Base-by-base conservation (phyloP, 2,113 vertebrate genomes). In the Salminus brasiliensis region DNA sequence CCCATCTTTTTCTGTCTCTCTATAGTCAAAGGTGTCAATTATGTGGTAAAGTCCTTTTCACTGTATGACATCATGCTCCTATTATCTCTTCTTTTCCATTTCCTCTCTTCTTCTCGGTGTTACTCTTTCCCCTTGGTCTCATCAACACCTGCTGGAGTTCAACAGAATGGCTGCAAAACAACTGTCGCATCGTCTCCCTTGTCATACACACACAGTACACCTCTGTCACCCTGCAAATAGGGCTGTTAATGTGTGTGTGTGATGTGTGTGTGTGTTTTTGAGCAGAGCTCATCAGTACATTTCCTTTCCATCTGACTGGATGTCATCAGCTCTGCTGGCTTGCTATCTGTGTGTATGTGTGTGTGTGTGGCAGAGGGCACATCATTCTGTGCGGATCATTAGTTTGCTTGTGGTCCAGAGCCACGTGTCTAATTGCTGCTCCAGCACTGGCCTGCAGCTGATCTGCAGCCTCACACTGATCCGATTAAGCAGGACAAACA, bases 371-470 rank as follows among this genome's bases (percentile, higher is more conserved):
- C 34, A n/a, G 62, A 39, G 62, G 62, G 62, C 62, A 63, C 49
- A n/a, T 36, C 30, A n/a, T 75, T 65, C 36, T 25, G 29, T 25
- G 52, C 10, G n/a, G 43, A 67, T 67, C 47, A 67, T 67, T 76
- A 76, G 32, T 25, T 75, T 76, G 62, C 60, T 66, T 53, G 32
- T 53, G 45, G 27, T 53, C 49, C 45, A 76, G 32, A 53, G 47
- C 45, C 30, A 60, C 5, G 5, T 52, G 29, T 63, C 21, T 65
- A 62, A 69, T 53, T 72, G 70, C 68, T 66, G 60, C 18, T n/a
- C 68, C 43, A 66, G 62, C 41, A 32, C n/a, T 65, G 72, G 59
- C 41, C 41, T 36, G 73, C 21, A 34, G 16, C 32, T 27, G 34
- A 77, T 57, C 27, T 30, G 62, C 62, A 36, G 16, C 18, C 8